Percentiles rank a stretch among this genome's conserved stretches.
These are phyloP conservation scores for Varecia variegata DNA, from an alignment of 2,797 vertebrate genomes.

Conservation along the genomic window DNA sequence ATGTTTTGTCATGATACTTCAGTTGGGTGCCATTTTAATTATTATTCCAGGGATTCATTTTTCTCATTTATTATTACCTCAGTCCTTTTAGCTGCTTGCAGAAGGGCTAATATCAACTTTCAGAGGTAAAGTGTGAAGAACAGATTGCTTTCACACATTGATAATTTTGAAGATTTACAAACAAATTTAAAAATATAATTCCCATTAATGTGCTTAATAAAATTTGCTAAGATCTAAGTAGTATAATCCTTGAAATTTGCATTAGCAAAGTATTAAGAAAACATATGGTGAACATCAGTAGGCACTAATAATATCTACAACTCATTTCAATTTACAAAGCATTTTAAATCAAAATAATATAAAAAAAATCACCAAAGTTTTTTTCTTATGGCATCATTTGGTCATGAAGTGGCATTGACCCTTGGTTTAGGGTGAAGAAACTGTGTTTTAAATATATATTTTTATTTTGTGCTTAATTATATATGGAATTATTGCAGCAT, in stretches of 20 bases:
- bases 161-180: constrained; percentile 75
- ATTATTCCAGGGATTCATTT: constrained; percentile 53
- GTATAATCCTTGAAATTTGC: constrained; percentile 57
- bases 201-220: constrained; percentile 66
- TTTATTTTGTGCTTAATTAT: not conserved
- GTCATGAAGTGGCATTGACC: not conserved
- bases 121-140: constrained; percentile 62
- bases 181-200: constrained; percentile 54
- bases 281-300: constrained; percentile 50
- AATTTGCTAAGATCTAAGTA: constrained; percentile 57
- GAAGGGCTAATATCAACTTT: constrained; percentile 49
- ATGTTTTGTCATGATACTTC: constrained; percentile 75
- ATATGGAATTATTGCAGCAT: not conserved
- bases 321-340: constrained; percentile 33
- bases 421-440: not conserved
- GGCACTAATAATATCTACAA: constrained; percentile 56
- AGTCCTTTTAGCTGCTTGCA: constrained; percentile 50
- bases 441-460: not conserved
- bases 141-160: constrained; percentile 27
- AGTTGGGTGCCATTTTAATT: constrained; percentile 71
- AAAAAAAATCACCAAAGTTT: not conserved
- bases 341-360: constrained; percentile 16
- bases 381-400: constrained; percentile 1
- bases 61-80: constrained; percentile 67
- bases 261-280: constrained; percentile 53